Conservation (phyloP, 2,888 invertebrate genomes). For the Dendrolimus houi region DNA sequence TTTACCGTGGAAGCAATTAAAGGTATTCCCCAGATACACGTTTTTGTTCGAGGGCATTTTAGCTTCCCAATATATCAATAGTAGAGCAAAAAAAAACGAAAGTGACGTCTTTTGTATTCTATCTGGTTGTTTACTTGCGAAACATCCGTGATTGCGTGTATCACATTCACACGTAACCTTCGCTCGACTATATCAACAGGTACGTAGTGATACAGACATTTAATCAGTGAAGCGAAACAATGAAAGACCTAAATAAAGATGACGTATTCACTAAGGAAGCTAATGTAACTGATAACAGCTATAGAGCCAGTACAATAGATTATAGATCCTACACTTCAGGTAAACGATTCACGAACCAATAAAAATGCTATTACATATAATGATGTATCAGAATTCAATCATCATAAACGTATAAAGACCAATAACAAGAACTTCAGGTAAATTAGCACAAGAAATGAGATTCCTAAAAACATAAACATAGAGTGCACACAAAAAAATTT, state of each 20-base stretch:
- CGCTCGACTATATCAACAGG: slow-evolving; percentile 3
- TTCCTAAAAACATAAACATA: slow-evolving; percentile 13
- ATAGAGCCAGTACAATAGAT: neutral
- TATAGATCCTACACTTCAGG: neutral
- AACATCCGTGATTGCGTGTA: slow-evolving; percentile 29
- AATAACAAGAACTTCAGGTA: slow-evolving; percentile 2
- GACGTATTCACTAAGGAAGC: neutral
- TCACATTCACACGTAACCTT: slow-evolving; percentile 18
- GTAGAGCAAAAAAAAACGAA: slow-evolving; percentile 22
- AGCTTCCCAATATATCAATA: no score
- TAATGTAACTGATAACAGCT: neutral
- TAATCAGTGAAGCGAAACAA: neutral
- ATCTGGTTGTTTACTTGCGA: slow-evolving; percentile 30
- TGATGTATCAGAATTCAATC: neutral
- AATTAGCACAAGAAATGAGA: slow-evolving; percentile 11
- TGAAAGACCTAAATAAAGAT: neutral
- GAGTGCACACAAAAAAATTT: slow-evolving; percentile 24
- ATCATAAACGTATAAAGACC: neutral
- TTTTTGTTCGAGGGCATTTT: no score
- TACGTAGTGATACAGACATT: neutral
- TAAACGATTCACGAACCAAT: neutral
- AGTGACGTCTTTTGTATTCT: slow-evolving; percentile 32
- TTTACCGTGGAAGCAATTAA: slow-evolving; percentile 6
- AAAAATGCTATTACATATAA: neutral
- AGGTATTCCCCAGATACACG: slow-evolving; percentile 12